Evolutionary conservation across 1,140 invertebrate species (phyloP).

Genomic region (Euwallacea similis): DNA sequence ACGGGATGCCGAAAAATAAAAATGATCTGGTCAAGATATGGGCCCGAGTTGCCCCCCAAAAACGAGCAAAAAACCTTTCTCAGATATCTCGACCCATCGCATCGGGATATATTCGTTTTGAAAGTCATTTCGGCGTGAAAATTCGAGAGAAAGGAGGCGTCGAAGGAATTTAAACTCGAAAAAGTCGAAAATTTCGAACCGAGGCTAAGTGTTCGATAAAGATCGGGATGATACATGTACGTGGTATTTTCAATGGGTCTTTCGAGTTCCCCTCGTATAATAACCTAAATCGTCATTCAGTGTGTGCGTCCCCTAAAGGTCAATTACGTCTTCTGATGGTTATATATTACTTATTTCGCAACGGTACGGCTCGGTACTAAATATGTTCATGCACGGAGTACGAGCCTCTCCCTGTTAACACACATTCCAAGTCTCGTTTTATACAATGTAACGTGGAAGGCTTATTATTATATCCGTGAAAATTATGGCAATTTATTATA

Average conservation of each 20-base stretch:
- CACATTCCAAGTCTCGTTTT: not conserved
- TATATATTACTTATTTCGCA: conserved; percentile 6
- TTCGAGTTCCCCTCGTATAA: too few relatives aligned
- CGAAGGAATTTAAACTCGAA: conserved; percentile 10
- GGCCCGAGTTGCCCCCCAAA: not conserved
- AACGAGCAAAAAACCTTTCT: conserved; percentile 13
- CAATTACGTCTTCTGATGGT: not conserved
- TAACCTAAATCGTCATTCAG: too few relatives aligned
- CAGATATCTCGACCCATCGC: not conserved
- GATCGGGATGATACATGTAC: too few relatives aligned
- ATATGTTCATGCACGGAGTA: not conserved
- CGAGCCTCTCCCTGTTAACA: not conserved
- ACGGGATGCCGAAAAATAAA: conserved; percentile 25
- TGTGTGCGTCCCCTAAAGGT: not conserved
- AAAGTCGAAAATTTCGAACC: not conserved
- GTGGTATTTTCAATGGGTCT: too few relatives aligned
- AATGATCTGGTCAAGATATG: conserved; percentile 8
- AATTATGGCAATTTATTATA: not conserved
- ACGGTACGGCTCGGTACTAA: not conserved
- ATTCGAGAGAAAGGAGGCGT: conserved; percentile 9
- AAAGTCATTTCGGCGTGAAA: conserved; percentile 23
- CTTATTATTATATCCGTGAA: not conserved
- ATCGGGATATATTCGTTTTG: not conserved
- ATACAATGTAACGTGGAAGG: not conserved
- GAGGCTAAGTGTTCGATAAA: not conserved